Base-by-base conservation (phyloP, 2,797 vertebrate genomes). In the Centroberyx gerrardi region DNA sequence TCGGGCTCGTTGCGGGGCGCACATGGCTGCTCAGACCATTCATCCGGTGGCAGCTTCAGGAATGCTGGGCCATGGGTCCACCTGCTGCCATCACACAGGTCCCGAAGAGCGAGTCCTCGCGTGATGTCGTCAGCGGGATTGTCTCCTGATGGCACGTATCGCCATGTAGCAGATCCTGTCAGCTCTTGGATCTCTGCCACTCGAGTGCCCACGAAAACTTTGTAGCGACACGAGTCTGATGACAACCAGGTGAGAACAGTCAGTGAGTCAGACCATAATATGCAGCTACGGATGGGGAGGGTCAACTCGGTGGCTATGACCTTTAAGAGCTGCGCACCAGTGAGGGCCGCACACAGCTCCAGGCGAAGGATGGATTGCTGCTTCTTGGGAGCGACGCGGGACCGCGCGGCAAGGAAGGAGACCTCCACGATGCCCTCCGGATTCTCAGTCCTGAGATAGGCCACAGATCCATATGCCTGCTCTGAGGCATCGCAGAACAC, bases 261-360 rank as follows among this genome's bases (percentile, higher is more conserved):
- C 6, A 8, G 2, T 2, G 29, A 58, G 15, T 58, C 55, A 15
- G 29, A 1, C 29, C 31, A 58, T 8, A 33, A 4, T 3, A 17
- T 58, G 7, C 10, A 14, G 5, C 29, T 14, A 6, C 31, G 36
- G 55, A 58, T 58, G 15, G 27, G 3, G 12, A 66, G n/a, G 15
- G 63, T 66, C 15, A 66, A 48, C 22, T 49, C 53, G 15, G 29
- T 17, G 2, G 36, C 2, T 7, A 77, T 61, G n/a, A 61, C 12
- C 5, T n/a, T 14, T 12, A 12, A 28, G 6, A 76, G 40, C 14
- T 72, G 62, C 1, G 72, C 73, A 18, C 55, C 68, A 0, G 38
- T 68, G 0, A 80, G 17, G 3, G 68, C 56, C 6, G 72, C 72
- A 56, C 72, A 67, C 8, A 81, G 29, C 22, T 71, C 49, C 8